These are phyloP conservation scores for Kuschelorhynchus macadamiae DNA, from an alignment of 2,888 invertebrate species.

Conservation along the genomic window DNA sequence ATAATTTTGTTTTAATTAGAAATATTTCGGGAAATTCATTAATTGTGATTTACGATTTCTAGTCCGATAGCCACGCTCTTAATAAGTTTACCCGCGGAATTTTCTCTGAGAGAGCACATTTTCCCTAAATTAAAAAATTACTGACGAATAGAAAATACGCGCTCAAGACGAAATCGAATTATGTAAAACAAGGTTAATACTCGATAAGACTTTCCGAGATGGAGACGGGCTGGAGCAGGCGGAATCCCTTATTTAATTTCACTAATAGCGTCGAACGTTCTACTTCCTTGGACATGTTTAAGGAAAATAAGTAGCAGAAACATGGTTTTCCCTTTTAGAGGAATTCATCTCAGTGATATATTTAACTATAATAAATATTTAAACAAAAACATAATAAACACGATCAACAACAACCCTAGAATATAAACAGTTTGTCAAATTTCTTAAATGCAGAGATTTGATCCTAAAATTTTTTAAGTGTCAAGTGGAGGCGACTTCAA, in stretches of 20 bases:
- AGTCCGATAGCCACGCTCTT: too few relatives aligned
- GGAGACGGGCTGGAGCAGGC: constrained; percentile 34
- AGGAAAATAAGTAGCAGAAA: constrained; percentile 21
- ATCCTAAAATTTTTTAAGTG: too few relatives aligned
- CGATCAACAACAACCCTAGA: too few relatives aligned
- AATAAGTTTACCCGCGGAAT: too few relatives aligned
- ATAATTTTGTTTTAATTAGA: too few relatives aligned
- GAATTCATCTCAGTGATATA: constrained; percentile 8
- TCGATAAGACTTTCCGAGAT: constrained; percentile 41
- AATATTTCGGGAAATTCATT: too few relatives aligned
- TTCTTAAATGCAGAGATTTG: too few relatives aligned
- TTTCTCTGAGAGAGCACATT: constrained; percentile 4
- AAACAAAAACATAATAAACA: too few relatives aligned
- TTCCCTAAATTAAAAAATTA: constrained; percentile 38
- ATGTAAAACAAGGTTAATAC: constrained; percentile 49
- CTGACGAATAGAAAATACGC: constrained; percentile 30
- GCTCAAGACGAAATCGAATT: constrained; percentile 43
- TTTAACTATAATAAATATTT: constrained; percentile 13
- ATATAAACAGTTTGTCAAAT: too few relatives aligned
- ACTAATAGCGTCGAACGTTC: constrained; percentile 40
- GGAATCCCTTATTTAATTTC: constrained; percentile 47
- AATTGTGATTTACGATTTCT: too few relatives aligned
- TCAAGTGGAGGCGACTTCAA: too few relatives aligned
- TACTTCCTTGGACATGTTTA: constrained; percentile 26
- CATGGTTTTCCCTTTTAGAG: constrained; percentile 32